Percentiles rank a stretch among this genome's conserved stretches.
These are phyloP conservation scores for Lates calcarifer DNA, from an alignment of 2,113 vertebrate genomes.

Conservation along the genomic window DNA sequence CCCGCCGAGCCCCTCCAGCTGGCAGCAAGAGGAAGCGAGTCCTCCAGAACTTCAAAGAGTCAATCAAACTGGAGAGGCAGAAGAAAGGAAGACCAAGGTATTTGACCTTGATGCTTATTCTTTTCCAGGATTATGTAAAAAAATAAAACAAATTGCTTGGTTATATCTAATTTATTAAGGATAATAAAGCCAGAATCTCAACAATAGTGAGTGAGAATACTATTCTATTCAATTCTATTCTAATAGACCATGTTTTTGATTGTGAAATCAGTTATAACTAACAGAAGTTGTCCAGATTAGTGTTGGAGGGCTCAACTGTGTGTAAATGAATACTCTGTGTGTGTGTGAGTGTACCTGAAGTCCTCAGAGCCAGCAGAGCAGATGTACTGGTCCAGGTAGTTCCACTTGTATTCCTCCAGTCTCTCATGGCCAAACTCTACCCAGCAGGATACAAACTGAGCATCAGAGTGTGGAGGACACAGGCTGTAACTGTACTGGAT, in stretches of 20 bases:
- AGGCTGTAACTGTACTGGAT: conserved; percentile 97
- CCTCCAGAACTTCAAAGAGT: conserved; percentile 98
- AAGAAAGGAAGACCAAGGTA: accelerated
- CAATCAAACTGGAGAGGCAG: conserved; percentile 88
- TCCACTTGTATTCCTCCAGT: conserved; percentile 99
- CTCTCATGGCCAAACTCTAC: conserved; percentile 97
- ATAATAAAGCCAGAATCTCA: too few species aligned
- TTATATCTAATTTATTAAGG: too few species aligned
- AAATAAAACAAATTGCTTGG: too few species aligned
- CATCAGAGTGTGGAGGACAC: conserved; percentile 93
- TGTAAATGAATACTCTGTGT: background rate
- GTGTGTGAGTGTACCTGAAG: conserved; percentile 87
- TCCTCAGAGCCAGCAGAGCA: conserved; percentile 98
- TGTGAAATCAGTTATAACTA: background rate
- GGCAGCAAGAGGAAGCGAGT: conserved; percentile 96
- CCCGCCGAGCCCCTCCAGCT: conserved; percentile 92
- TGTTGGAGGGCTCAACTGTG: background rate
- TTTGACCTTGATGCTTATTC: too few species aligned
- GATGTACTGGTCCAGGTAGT: conserved; percentile 99
- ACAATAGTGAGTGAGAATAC: too few species aligned
- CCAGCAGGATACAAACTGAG: conserved; percentile 95
- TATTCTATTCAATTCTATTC: too few species aligned
- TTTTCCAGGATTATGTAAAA: background rate
- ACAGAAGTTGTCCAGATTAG: too few species aligned
- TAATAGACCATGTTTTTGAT: background rate